Evolutionary conservation across 30 jellyfish, hydroid and myxozoan genomes (phyloP).

Genomic region (Turritopsis dohrnii): DNA sequence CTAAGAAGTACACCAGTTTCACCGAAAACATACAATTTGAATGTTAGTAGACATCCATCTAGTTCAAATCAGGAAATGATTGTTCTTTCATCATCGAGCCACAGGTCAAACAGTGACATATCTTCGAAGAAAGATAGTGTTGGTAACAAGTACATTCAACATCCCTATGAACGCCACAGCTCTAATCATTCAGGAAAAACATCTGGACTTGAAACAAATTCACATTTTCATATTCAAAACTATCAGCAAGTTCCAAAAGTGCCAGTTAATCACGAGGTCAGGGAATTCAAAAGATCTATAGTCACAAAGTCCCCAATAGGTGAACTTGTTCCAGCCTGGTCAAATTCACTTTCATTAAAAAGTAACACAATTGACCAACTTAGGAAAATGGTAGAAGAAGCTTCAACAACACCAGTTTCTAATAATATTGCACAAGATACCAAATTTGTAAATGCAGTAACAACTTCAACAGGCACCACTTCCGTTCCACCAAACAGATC

Average conservation of each 20-base stretch:
- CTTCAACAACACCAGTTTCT: background rate
- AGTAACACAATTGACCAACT: constrained; percentile 10
- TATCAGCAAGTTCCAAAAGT: background rate
- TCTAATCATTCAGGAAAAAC: background rate
- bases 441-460: background rate
- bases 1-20: constrained; percentile 17
- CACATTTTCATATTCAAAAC: background rate
- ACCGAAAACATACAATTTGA: constrained; percentile 8
- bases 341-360: background rate
- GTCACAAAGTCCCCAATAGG: background rate
- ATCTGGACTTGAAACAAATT: background rate
- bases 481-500: background rate
- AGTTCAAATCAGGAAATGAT: constrained; percentile 27
- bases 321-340: background rate
- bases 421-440: background rate
- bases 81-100: constrained; percentile 27
- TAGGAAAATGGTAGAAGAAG: background rate
- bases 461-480: background rate
- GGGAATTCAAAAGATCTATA: background rate
- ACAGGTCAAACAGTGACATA: background rate
- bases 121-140: background rate
- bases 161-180: background rate
- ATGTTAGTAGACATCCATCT: constrained; percentile 12
- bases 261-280: background rate
- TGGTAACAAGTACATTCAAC: background rate